phyloP scores from a whole-genome alignment of 1,140 invertebrate genomes.

The Drosophila kikkawai region DNA sequence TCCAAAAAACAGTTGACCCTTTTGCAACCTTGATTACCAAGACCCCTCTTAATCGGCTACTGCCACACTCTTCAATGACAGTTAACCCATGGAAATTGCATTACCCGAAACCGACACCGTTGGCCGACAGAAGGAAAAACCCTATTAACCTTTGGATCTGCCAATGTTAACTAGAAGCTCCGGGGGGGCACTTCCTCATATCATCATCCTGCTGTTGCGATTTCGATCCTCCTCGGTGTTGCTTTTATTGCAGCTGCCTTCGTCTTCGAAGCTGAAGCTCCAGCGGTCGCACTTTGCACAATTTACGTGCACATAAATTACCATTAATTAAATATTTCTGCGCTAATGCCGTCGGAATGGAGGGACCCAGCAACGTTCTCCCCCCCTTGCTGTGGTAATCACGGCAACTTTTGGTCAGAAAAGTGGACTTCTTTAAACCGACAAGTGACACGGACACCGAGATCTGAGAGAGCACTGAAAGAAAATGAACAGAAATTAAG shows the following conservation, averaged over 20 bases:
- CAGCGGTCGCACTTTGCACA: constrained; percentile 71
- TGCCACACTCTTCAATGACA: constrained; percentile 42
- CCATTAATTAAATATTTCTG: constrained; percentile 83
- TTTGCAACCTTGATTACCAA: constrained; percentile 12
- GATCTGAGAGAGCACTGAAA: neutral
- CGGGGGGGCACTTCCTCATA: constrained; percentile 56
- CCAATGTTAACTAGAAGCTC: constrained; percentile 75
- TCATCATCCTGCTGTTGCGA: constrained; percentile 15
- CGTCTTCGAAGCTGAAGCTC: constrained; percentile 35
- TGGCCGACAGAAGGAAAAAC: constrained; percentile 50
- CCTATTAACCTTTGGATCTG: constrained; percentile 75
- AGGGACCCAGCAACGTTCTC: constrained; percentile 4
- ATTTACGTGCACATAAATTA: constrained; percentile 82
- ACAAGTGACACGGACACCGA: constrained; percentile 69
- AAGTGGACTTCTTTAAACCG: constrained; percentile 59
- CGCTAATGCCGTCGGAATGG: constrained; percentile 60
- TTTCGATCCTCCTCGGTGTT: constrained; percentile 22
- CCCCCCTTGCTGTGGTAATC: constrained; percentile 49
- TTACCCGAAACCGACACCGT: constrained; percentile 28
- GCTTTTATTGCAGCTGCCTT: constrained; percentile 52
- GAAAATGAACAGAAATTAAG: neutral
- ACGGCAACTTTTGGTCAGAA: constrained; percentile 67
- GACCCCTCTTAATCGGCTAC: constrained; percentile 22
- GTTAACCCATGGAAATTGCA: constrained; percentile 60
- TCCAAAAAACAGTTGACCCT: neutral